These are phyloP conservation scores for Labeo catla DNA, from an alignment of 2,113 vertebrate species.

Conservation along the genomic window DNA sequence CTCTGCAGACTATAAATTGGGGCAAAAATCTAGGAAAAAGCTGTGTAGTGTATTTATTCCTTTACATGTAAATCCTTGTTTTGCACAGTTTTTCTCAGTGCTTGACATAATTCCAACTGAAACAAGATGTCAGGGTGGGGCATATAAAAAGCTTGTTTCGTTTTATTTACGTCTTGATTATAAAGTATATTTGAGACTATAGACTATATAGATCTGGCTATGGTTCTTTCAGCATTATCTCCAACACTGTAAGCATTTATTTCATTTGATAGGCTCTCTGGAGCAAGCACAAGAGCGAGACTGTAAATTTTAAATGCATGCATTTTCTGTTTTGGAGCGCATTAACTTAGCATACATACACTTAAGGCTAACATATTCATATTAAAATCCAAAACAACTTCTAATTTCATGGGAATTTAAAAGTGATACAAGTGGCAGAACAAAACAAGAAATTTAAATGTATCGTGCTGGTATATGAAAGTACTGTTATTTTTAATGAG, in stretches of 20 bases:
- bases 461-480: slow-evolving; percentile 21
- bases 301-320: not conserved
- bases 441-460: not conserved
- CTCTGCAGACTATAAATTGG: too few species aligned
- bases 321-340: not conserved
- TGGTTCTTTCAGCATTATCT: not conserved
- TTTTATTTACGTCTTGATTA: too few species aligned
- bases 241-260: not conserved
- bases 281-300: not conserved
- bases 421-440: not conserved
- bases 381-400: not conserved
- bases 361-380: not conserved
- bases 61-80: too few species aligned
- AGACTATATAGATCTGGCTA: too few species aligned
- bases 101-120: too few species aligned
- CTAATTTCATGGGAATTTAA: not conserved
- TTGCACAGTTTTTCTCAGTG: too few species aligned
- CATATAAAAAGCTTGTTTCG: too few species aligned
- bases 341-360: not conserved
- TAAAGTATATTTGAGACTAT: too few species aligned
- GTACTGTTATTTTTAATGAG: slow-evolving; percentile 43
- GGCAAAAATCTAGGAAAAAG: too few species aligned
- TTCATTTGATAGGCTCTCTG: not conserved
- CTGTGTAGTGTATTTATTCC: too few species aligned
- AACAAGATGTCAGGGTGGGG: too few species aligned